Conservation (phyloP, 1,140 invertebrate genomes). For the Drosophila nikananu region DNA sequence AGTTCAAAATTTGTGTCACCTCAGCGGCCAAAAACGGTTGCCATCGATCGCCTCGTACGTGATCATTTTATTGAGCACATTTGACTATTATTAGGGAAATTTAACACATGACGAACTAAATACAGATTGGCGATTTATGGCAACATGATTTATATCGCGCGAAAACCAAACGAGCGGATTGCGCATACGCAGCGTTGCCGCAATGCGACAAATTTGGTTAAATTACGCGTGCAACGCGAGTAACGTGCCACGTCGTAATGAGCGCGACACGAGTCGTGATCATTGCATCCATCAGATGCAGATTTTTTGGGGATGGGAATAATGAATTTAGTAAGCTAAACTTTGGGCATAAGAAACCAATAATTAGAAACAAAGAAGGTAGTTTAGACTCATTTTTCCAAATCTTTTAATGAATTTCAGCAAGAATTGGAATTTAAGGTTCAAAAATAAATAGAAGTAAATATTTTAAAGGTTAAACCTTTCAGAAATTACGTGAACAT, state of each 20-base stretch:
- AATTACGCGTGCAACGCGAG: constrained; percentile 62
- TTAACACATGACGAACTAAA: constrained; percentile 62
- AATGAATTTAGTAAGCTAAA: not conserved
- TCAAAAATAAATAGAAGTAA: too few species aligned
- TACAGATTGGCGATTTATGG: constrained; percentile 65
- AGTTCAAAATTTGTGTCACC: constrained; percentile 74
- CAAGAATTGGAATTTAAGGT: too few species aligned
- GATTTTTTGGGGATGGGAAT: not conserved
- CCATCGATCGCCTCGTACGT: constrained; percentile 71
- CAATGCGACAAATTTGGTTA: constrained; percentile 66
- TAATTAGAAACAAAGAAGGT: not conserved
- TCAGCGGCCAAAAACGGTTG: constrained; percentile 48
- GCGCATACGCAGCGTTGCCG: constrained; percentile 70
- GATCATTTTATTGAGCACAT: constrained; percentile 82
- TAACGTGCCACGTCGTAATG: constrained; percentile 50
- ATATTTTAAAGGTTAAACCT: too few species aligned
- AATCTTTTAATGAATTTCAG: not conserved
- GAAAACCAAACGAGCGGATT: constrained; percentile 46
- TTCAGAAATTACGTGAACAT: too few species aligned
- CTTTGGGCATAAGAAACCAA: not conserved
- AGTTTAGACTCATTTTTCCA: not conserved
- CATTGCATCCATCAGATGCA: not conserved
- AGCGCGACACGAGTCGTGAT: constrained; percentile 32
- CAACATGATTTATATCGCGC: constrained; percentile 73
- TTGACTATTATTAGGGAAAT: constrained; percentile 85